phyloP scores from a whole-genome alignment of 2,113 vertebrate genomes.

The Xiphias gladius region DNA sequence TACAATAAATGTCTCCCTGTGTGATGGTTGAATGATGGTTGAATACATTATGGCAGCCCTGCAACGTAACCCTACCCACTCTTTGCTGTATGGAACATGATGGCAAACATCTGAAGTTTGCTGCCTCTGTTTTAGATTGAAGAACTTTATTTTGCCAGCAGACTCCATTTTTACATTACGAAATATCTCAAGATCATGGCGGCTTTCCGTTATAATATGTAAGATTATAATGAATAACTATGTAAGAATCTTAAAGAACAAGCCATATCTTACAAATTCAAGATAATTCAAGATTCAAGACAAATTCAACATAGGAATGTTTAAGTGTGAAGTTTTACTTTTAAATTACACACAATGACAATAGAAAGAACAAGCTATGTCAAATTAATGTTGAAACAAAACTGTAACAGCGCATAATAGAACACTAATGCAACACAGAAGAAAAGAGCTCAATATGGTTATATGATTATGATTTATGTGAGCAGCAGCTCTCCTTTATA shows the following conservation, averaged over 20 bases:
- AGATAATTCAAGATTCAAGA: neutral
- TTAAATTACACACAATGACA: neutral
- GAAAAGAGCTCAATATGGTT: neutral
- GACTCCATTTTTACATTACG: conserved; percentile 19
- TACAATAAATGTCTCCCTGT: neutral
- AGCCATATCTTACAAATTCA: neutral
- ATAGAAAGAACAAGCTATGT: neutral
- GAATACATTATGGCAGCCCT: conserved; percentile 44
- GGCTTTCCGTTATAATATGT: neutral
- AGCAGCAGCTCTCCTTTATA: neutral
- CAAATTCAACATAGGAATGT: too few relatives aligned
- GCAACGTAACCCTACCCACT: conserved; percentile 27
- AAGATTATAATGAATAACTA: neutral
- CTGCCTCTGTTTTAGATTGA: conserved; percentile 65
- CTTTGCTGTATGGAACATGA: conserved; percentile 20
- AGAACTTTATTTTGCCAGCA: conserved; percentile 20
- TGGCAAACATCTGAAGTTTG: conserved; percentile 49
- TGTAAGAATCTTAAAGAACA: neutral
- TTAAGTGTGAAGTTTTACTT: too few relatives aligned
- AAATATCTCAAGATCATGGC: conserved; percentile 39
- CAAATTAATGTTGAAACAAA: neutral
- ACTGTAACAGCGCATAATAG: neutral
- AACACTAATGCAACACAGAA: neutral
- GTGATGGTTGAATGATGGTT: conserved; percentile 12
- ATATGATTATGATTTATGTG: neutral